Base-by-base conservation (phyloP, 2,113 vertebrate genomes). In the Hippocampus zosterae region DNA sequence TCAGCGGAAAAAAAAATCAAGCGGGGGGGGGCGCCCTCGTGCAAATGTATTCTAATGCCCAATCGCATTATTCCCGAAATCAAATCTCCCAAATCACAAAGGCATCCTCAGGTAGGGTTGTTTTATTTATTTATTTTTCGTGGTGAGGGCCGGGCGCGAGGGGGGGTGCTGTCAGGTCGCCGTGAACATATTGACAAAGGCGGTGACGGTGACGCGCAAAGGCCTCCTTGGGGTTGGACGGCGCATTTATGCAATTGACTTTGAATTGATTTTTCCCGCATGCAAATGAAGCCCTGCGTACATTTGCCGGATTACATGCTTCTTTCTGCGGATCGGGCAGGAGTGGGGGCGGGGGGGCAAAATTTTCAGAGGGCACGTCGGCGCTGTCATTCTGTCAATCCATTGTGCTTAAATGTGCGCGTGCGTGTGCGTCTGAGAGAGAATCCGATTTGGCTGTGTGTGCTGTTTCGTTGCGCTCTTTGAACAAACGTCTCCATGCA, bases 1-100 rank as follows among this genome's bases (percentile, higher is more conserved):
- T 98, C 95, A 98, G 96, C 96, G 97, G 93, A 95, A 90, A 96
- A 95, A 95, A 90, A 96, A 95, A 94, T 95, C 95, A 94, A 67
- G 61, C 67, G 76, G 78, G 55, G 71, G 65, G 73, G 72, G 78
- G n/a, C n/a, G n/a, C n/a, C 68, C 73, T 5, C 52, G 75, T 84
- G 74, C 77, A 88, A 85, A 88, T 81, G 81, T 87, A 85, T 90
- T 84, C 88, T 84, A 82, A 84, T 84, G 73, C 71, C 55, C 80
- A 85, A 89, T 85, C 76, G n/a, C 81, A 90, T 90, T 89, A 89
- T 90, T 88, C 78, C 74, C 79, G 87, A 88, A 60, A 90, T 90
- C 76, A 68, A 89, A 88, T 90, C 79, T 75, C 73, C 83, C 62
- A 82, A 77, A 82, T 84, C 82, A 89, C 84, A 88, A 88, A 86